Conservation (phyloP, 2,888 invertebrate genomes). For the Drosophila kanekoi region DNA sequence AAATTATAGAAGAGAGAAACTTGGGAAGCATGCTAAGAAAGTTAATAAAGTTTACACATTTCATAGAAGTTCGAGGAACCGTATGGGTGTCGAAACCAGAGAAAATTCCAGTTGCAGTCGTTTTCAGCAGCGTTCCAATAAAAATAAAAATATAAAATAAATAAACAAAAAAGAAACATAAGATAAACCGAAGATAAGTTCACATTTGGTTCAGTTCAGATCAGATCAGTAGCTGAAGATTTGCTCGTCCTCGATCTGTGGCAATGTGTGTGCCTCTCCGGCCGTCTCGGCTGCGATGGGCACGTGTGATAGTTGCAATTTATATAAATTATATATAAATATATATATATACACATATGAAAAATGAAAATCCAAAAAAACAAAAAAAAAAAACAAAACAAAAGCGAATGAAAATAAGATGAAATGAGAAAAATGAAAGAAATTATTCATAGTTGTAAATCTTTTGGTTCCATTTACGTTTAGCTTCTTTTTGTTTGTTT, state of each 20-base stretch:
- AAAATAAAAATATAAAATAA: constrained; percentile 6
- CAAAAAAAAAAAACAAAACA: constrained; percentile 38
- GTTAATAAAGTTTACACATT: constrained; percentile 53
- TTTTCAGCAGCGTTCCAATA: constrained; percentile 72
- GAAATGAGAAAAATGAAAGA: constrained; percentile 41
- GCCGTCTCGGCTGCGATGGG: constrained; percentile 56
- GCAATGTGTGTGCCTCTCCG: constrained; percentile 75
- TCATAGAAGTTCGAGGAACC: neutral
- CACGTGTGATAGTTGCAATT: constrained; percentile 81
- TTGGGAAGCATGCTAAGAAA: constrained; percentile 34
- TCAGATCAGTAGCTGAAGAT: constrained; percentile 66
- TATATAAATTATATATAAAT: constrained; percentile 74
- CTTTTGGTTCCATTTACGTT: constrained; percentile 57
- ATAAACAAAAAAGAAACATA: no score
- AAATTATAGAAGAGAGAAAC: neutral
- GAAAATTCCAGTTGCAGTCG: constrained; percentile 79
- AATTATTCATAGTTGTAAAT: constrained; percentile 59
- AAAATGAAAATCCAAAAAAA: constrained; percentile 38
- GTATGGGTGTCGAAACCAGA: constrained; percentile 19
- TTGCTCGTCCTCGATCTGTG: constrained; percentile 66
- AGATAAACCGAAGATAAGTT: constrained; percentile 47
- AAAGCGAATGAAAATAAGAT: constrained; percentile 41
- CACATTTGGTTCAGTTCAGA: constrained; percentile 53
- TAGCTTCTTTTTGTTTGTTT: constrained; percentile 44
- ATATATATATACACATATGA: constrained; percentile 42